These are phyloP conservation scores for Drosophila flavopinicola DNA, from an alignment of 2,888 invertebrate species.

Conservation along the genomic window DNA sequence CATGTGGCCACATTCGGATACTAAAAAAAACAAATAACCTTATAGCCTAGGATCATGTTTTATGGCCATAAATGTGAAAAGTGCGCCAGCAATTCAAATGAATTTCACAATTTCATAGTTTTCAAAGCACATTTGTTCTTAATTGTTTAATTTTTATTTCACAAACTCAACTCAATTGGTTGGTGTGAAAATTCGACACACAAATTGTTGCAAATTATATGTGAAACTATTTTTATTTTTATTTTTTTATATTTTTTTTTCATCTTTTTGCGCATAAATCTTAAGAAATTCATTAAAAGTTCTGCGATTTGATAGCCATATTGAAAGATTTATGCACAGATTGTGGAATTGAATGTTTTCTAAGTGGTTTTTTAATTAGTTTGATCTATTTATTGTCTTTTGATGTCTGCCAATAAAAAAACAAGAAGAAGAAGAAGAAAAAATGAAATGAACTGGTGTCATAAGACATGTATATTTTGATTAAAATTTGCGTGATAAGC, in stretches of 20 bases:
- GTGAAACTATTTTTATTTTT: slow-evolving; percentile 6
- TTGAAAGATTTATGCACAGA: slow-evolving; percentile 65
- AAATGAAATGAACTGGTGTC: background rate
- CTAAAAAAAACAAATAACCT: slow-evolving; percentile 1
- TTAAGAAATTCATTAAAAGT: slow-evolving; percentile 46
- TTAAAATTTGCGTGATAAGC: slow-evolving; percentile 22
- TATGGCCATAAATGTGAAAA: slow-evolving; percentile 10
- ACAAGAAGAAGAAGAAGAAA: background rate
- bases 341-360: slow-evolving; percentile 9
- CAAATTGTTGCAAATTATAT: slow-evolving; percentile 7
- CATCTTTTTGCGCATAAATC: slow-evolving; percentile 53
- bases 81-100: background rate
- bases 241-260: background rate
- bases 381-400: slow-evolving; percentile 31
- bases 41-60: slow-evolving; percentile 12
- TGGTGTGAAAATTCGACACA: slow-evolving; percentile 18
- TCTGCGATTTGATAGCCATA: slow-evolving; percentile 44
- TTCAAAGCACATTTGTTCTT: background rate
- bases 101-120: background rate
- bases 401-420: slow-evolving; percentile 25
- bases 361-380: slow-evolving; percentile 39
- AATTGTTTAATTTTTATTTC: background rate
- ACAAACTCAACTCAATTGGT: slow-evolving; percentile 8
- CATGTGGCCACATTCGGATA: slow-evolving; percentile 16
- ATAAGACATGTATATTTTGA: slow-evolving; percentile 19